Evolutionary conservation across 2,888 invertebrate genomes (phyloP).

Genomic region (Leucophenga maculata): DNA sequence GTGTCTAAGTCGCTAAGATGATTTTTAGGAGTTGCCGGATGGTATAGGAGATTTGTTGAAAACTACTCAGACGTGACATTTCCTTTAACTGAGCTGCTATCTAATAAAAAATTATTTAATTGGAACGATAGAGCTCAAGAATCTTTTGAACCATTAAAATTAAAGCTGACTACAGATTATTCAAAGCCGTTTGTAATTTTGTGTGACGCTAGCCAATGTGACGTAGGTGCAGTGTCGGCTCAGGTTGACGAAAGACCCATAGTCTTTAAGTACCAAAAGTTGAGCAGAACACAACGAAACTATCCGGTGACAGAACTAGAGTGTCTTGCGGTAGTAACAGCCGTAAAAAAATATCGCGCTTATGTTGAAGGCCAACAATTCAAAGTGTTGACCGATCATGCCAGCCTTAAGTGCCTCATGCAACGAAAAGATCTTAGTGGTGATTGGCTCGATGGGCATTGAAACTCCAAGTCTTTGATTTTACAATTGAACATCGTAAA

Average conservation of each 20-base stretch:
- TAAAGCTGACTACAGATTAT: no score
- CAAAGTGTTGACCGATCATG: slow-evolving; percentile 48
- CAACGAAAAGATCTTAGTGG: slow-evolving; percentile 43
- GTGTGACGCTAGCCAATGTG: no score
- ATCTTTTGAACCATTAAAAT: no score
- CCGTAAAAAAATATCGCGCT: slow-evolving; percentile 29
- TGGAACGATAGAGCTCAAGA: slow-evolving; percentile 11
- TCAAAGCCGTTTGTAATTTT: no score
- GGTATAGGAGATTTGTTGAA: slow-evolving; percentile 26
- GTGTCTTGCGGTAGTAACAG: slow-evolving; percentile 19
- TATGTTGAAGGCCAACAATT: slow-evolving; percentile 36
- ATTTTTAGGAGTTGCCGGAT: slow-evolving; percentile 28
- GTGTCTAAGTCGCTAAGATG: neutral
- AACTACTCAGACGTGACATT: slow-evolving; percentile 12
- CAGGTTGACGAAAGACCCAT: no score
- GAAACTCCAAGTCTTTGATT: slow-evolving; percentile 36
- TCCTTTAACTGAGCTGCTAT: slow-evolving; percentile 7
- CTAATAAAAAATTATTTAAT: neutral
- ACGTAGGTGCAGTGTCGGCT: no score
- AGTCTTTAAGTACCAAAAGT: slow-evolving; percentile 29
- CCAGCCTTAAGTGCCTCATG: slow-evolving; percentile 33
- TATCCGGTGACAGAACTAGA: no score
- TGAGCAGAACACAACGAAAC: no score
- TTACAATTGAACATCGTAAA: no score
- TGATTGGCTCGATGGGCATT: slow-evolving; percentile 48